A percentile compares a stretch with the other conserved stretches of the same genome.
Evolutionary conservation across 2,113 vertebrate species (phyloP).

Genomic region (Actinemys pallida): DNA sequence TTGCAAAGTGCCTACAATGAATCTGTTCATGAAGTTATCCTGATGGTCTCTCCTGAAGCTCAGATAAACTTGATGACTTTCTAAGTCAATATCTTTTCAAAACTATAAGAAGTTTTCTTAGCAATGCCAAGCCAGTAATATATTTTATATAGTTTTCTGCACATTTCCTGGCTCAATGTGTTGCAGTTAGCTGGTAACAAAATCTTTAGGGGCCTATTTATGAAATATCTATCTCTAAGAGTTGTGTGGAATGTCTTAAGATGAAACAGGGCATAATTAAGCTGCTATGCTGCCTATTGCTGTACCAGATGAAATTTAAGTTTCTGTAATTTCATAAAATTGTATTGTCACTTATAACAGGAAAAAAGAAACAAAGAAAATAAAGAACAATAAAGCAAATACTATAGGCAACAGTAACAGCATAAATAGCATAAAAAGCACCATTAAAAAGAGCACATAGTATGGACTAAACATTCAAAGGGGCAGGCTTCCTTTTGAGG

Average conservation of each 20-base stretch:
- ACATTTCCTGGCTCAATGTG: not conserved
- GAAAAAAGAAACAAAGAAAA: not conserved
- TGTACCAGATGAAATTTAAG: not conserved
- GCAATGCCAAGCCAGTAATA: not conserved
- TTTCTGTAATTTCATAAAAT: not conserved
- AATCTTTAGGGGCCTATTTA: not conserved
- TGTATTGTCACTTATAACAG: not conserved
- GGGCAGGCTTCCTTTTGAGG: rapidly evolving
- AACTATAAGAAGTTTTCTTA: not conserved
- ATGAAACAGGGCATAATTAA: not conserved
- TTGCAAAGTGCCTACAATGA: constrained; percentile 19
- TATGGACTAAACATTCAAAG: not conserved
- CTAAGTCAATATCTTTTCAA: constrained; percentile 15
- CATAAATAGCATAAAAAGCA: not conserved
- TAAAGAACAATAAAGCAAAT: not conserved
- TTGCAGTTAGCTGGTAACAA: not conserved
- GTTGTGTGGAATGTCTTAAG: not conserved
- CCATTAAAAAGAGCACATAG: not conserved
- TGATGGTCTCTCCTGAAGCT: not conserved
- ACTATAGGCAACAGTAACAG: not conserved
- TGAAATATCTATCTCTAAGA: not conserved
- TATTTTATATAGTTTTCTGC: not conserved
- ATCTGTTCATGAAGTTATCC: not conserved
- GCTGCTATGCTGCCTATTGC: not conserved
- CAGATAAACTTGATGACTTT: not conserved